Base-by-base conservation (phyloP, 2,888 invertebrate species). In the Lapara coniferarum region DNA sequence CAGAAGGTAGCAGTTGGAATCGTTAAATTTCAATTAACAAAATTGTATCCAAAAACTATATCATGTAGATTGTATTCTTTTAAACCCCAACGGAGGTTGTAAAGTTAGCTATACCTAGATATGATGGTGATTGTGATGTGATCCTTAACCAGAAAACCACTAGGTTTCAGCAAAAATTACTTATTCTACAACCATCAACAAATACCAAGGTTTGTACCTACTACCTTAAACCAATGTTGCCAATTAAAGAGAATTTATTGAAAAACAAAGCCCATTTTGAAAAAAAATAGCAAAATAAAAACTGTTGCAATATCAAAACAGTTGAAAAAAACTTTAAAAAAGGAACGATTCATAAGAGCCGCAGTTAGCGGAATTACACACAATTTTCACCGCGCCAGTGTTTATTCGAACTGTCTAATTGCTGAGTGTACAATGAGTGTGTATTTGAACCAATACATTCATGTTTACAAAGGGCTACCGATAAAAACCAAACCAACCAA, bases 381-480 rank as follows among this genome's bases (percentile, higher is more conserved):
- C 37, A 51, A 58, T 68, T 58, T 68, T 68, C 68, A 68, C 68
- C 19, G 6, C 37, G 51, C 68, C 30, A 68, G 37, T 51, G 51
- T 51, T 57, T 30, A 51, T 16, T 37, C 7, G 37, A 14, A 52
- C 51, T n/a, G 16, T 68, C 63, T 46, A 67, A 67, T 67, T 46
- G 55, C 55, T 16, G 44, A 16, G 67, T 44, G 53, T 66, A 69
- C 69, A 69, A 66, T 57, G 66, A 14, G 46, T 46, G 66, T 37
- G 56, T 66, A 53, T 69, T 66, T 63, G 46, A 6, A 19, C 49
- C 19, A 37, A 37, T 13, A 12, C 6, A 12, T 57, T 59, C 46
- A 5, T 63, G 49, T 63, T 49, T 25, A 63, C 63, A 46, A 46
- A 19, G 37, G 13, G 66, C 53, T 16, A 53, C 66, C 30, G 53